Conservation (phyloP, 2,113 vertebrate genomes). For the Hucho hucho region DNA sequence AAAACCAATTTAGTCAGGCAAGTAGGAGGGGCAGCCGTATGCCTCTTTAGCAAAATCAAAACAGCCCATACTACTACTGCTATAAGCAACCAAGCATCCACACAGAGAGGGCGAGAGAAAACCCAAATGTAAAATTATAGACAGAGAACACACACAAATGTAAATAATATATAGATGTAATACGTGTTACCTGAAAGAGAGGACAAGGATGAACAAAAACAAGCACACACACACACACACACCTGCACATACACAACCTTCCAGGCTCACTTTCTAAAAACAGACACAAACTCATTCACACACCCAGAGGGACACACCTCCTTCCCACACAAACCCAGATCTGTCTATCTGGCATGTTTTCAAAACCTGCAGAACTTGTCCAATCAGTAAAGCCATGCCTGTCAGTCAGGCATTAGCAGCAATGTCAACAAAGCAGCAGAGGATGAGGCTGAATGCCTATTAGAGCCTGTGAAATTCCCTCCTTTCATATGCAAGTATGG, state of each 20-base stretch:
- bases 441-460: slow-evolving; percentile 71
- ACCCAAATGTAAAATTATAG: no score
- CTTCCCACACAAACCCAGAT: slow-evolving; percentile 56
- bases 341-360: slow-evolving; percentile 51
- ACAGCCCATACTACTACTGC: slow-evolving; percentile 39
- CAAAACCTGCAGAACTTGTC: slow-evolving; percentile 52
- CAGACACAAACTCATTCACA: not conserved
- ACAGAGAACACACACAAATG: no score
- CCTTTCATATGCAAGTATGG: slow-evolving; percentile 24
- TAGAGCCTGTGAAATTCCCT: slow-evolving; percentile 70
- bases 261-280: not conserved
- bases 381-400: slow-evolving; percentile 54
- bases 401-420: slow-evolving; percentile 61
- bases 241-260: not conserved
- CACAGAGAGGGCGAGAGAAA: no score
- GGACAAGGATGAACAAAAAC: not conserved
- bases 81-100: slow-evolving; percentile 19
- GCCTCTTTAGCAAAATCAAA: slow-evolving; percentile 25
- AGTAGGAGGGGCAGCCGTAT: slow-evolving; percentile 43
- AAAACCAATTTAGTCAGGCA: slow-evolving; percentile 64
- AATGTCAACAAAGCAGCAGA: slow-evolving; percentile 46
- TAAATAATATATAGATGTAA: no score
- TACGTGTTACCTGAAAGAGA: not conserved
- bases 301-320: slow-evolving; percentile 38
- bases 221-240: not conserved